A percentile compares a stretch with the other conserved stretches of the same genome.
Evolutionary conservation across 2,888 invertebrate species (phyloP).

Genomic region (Coelogynopora nodosa): DNA sequence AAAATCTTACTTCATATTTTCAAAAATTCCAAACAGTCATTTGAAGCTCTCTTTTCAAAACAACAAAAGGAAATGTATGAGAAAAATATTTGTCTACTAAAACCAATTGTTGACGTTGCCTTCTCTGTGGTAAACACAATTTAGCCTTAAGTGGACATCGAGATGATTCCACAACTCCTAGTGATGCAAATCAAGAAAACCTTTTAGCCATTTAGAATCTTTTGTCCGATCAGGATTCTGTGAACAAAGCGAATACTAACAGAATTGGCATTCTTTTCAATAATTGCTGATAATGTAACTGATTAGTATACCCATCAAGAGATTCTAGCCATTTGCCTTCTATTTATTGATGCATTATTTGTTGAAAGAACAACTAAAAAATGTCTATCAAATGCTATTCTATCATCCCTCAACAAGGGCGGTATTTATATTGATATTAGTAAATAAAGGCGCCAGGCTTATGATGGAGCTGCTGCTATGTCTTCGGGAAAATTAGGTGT

Average conservation of each 20-base stretch:
- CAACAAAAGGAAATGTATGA: neutral
- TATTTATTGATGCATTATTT: neutral
- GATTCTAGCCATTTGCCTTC: conserved; percentile 20
- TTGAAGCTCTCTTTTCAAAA: neutral
- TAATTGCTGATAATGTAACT: conserved; percentile 1
- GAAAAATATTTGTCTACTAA: neutral
- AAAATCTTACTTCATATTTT: neutral
- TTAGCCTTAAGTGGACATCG: neutral
- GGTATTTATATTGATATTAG: neutral
- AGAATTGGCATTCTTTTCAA: conserved; percentile 1
- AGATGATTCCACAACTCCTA: neutral
- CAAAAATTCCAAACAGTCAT: neutral
- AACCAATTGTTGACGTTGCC: neutral
- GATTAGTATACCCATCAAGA: conserved; percentile 17
- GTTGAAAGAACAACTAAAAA: neutral
- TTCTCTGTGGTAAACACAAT: neutral
- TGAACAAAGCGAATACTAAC: neutral
- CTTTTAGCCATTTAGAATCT: neutral
- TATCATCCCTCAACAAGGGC: neutral
- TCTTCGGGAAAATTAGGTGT: neutral
- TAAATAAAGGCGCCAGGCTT: neutral
- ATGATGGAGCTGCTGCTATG: neutral
- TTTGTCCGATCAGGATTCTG: neutral
- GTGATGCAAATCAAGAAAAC: neutral
- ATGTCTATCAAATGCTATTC: neutral